phyloP scores from a whole-genome alignment of 2,113 vertebrate genomes.

The Lichenostomus cassidix region DNA sequence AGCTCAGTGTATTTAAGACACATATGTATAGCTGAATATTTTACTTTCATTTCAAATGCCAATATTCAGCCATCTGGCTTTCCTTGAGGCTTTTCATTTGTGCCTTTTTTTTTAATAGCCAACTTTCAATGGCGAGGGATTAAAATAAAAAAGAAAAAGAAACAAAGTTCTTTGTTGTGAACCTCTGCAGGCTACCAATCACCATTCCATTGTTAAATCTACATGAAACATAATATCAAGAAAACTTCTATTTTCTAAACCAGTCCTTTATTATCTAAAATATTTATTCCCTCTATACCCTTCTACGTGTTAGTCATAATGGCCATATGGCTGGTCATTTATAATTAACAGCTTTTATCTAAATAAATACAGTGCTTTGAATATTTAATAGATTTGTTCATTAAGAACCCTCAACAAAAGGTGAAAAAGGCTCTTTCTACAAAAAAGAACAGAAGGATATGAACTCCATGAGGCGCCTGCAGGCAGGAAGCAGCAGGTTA shows the following conservation, averaged over 20 bases:
- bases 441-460: background rate
- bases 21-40: conserved; percentile 52
- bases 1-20: conserved; percentile 38
- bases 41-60: conserved; percentile 64
- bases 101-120: background rate
- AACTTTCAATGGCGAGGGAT: conserved; percentile 36
- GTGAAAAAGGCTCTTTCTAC: background rate
- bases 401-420: background rate
- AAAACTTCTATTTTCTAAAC: conserved; percentile 22
- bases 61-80: conserved; percentile 64
- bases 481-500: background rate
- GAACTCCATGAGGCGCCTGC: background rate
- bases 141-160: conserved; percentile 38
- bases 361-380: conserved; percentile 61
- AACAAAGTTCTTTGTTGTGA: background rate
- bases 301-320: background rate
- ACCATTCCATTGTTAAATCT: conserved; percentile 31
- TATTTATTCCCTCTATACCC: conserved; percentile 15
- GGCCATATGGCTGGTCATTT: conserved; percentile 67
- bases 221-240: conserved; percentile 10
- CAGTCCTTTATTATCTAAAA: conserved; percentile 51
- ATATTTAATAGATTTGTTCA: conserved; percentile 37
- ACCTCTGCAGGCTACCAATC: conserved; percentile 15
- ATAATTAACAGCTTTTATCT: conserved; percentile 73
- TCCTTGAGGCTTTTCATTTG: conserved; percentile 52